Conservation (phyloP, 1,140 invertebrate species). For the Brachionus koreanus region DNA sequence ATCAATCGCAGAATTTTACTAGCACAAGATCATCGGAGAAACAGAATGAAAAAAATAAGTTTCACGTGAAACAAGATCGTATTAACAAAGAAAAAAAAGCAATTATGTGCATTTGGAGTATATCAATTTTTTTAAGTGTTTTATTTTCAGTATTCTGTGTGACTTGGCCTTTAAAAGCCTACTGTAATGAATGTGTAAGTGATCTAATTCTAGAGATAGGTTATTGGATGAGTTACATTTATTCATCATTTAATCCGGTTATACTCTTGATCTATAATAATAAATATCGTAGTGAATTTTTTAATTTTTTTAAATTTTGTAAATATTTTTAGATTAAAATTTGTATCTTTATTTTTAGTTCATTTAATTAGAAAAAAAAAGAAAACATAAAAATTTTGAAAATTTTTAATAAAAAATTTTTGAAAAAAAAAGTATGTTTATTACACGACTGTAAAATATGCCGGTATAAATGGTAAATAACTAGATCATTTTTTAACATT, state of each 20-base stretch:
- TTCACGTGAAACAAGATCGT: background rate
- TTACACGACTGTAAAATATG: no score
- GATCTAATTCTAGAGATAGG: slow-evolving; percentile 30
- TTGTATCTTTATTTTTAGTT: no score
- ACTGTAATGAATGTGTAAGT: slow-evolving; percentile 7
- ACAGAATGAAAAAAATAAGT: background rate
- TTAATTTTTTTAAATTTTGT: background rate
- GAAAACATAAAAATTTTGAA: no score
- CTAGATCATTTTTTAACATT: no score
- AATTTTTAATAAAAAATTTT: no score
- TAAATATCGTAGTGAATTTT: slow-evolving; percentile 23
- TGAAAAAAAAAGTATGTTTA: no score
- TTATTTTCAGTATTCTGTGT: slow-evolving; percentile 27
- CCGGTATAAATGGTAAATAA: no score
- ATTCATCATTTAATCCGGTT: slow-evolving; percentile 14
- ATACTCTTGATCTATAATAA: slow-evolving; percentile 7
- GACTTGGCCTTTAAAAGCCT: slow-evolving; percentile 14
- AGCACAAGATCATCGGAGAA: background rate
- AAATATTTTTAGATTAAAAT: background rate
- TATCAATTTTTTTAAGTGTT: background rate
- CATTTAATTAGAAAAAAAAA: no score
- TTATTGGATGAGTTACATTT: slow-evolving; percentile 34
- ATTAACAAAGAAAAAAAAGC: slow-evolving; percentile 28
- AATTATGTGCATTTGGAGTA: slow-evolving; percentile 13
- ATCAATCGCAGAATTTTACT: background rate